Evolutionary conservation across 2,888 invertebrate genomes (phyloP).

Genomic region (Microctonus hyperodae): DNA sequence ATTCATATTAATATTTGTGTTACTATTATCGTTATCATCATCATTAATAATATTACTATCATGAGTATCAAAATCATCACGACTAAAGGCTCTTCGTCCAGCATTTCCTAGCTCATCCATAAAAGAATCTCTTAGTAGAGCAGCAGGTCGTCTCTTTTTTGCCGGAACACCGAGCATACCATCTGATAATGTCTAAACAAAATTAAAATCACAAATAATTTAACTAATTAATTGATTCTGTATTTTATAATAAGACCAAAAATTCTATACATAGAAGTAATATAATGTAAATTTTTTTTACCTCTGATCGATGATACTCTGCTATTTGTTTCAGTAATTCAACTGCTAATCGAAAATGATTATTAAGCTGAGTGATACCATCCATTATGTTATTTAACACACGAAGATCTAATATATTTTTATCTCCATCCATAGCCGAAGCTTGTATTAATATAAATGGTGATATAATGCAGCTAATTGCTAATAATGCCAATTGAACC

Average conservation of each 20-base stretch:
- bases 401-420: conserved; percentile 3
- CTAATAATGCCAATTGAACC: background rate
- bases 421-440: background rate
- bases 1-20: conserved; percentile 29
- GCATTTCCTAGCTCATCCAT: background rate
- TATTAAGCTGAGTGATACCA: background rate
- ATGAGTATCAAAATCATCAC: background rate
- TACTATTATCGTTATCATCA: conserved; percentile 22
- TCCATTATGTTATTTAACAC: background rate
- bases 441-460: background rate
- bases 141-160: background rate
- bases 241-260: background rate
- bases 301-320: background rate
- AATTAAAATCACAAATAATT: background rate
- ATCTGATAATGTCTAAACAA: background rate
- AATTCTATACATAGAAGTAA: background rate
- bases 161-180: background rate
- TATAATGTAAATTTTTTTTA: background rate
- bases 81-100: background rate
- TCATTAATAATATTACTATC: background rate
- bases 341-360: background rate
- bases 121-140: background rate
- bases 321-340: background rate
- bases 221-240: no score
- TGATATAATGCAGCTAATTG: background rate